phyloP scores from a whole-genome alignment of 2,113 vertebrate species.

The Bettongia penicillata region DNA sequence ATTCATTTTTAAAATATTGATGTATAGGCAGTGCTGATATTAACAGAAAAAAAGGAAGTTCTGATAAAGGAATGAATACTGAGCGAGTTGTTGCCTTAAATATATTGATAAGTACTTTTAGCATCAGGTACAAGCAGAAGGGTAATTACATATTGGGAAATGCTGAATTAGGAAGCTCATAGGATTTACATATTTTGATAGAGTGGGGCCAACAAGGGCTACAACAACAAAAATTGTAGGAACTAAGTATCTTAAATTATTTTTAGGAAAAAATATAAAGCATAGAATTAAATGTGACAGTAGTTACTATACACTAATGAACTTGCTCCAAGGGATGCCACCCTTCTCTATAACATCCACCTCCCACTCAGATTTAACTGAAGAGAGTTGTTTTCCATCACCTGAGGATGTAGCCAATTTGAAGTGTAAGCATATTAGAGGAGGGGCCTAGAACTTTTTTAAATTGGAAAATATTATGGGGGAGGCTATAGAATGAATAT shows the following conservation, averaged over 20 bases:
- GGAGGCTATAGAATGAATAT: neutral
- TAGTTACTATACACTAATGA: slow-evolving; percentile 5
- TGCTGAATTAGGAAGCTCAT: neutral
- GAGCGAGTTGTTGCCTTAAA: neutral
- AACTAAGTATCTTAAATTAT: slow-evolving; percentile 43
- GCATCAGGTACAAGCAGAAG: slow-evolving; percentile 12
- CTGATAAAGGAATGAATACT: slow-evolving; percentile 8
- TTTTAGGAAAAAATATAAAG: slow-evolving; percentile 12
- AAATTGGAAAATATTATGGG: neutral
- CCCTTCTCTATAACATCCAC: neutral
- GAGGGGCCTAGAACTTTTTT: neutral
- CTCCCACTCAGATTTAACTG: neutral
- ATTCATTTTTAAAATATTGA: neutral
- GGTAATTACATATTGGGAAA: neutral
- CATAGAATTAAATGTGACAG: neutral
- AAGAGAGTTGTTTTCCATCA: neutral
- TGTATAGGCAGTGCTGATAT: neutral
- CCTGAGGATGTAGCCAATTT: neutral
- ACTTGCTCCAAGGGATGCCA: slow-evolving; percentile 3
- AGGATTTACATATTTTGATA: slow-evolving; percentile 11
- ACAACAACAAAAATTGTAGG: slow-evolving; percentile 1
- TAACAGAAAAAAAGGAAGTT: neutral
- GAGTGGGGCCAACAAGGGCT: slow-evolving; percentile 7
- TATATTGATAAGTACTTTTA: neutral
- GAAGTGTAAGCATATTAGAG: neutral